Evolutionary conservation across 1,140 invertebrate genomes (phyloP), one percentile per base, ranked within the genome.

Genomic region (Brachionus rotundiformis): DNA sequence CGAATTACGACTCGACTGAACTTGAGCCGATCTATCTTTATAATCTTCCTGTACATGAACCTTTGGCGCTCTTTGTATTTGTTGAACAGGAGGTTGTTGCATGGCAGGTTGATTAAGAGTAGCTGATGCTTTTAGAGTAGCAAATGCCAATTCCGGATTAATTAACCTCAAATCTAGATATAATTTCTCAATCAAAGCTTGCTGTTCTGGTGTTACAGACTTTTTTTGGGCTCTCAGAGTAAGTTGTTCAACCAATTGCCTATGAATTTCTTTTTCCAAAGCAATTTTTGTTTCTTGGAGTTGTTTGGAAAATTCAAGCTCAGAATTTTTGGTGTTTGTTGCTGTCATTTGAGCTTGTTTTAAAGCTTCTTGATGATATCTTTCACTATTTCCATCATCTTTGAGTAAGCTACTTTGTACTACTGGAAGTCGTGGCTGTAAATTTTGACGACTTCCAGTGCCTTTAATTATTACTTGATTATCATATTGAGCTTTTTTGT

Each of bases 251-350:
- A 79, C 76, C 11, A 79, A 59, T 41, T 79, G 76, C 41, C 59
- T 79, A 19, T 79, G 76, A 33, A 79, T 79, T 63, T 79, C 76
- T 79, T 79, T 79, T 63, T 79, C 76, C 25, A 79, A 63, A 54
- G 76, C 76, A 7, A 59, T 16, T 33, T 63, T 79, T 1, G 76
- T 79, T 33, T 63, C 59, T 79, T 79, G 76, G 2, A 79, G 29
- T 59, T 79, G 76, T 54, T 49, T 54, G 4, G 76, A 79, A 79
- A 79, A 79, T 63, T 79, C 44, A 10, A 79, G 7, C 16, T 79
- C 76, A 11, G 29, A 39, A 36, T 59, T 79, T 59, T 79, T 79
- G 11, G 76, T 29, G 41, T n/a, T 63, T 54, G 33, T 29, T 25
- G 76, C 76, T 5, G 31, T 79, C 25, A 79, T 16, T 39, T 79